A percentile compares a stretch with the other conserved stretches of the same genome.
phyloP scores from a whole-genome alignment of 2,888 invertebrate species.

The Rotaria macrura region DNA sequence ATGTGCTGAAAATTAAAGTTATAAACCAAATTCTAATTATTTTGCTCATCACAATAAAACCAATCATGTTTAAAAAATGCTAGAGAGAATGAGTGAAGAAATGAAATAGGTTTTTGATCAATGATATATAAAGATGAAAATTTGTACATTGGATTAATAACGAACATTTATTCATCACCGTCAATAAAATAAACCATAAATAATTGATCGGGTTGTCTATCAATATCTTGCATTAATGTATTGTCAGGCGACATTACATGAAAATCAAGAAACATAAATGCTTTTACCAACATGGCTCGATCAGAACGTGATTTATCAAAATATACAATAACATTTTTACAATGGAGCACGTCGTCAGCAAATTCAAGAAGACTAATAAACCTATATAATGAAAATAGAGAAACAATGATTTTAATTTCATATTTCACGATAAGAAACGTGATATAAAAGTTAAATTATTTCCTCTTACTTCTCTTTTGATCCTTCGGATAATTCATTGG shows the following conservation, averaged over 20 bases:
- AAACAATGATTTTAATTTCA: background rate
- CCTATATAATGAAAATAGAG: background rate
- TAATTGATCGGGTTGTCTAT: background rate
- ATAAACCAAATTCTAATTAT: too few species aligned
- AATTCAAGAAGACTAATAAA: background rate
- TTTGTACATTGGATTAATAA: too few species aligned
- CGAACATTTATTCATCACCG: background rate
- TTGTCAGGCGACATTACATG: background rate
- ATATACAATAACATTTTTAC: slow-evolving; percentile 4
- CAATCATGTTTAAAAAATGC: too few species aligned
- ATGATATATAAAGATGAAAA: too few species aligned
- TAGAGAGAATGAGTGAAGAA: too few species aligned
- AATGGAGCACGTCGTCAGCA: background rate
- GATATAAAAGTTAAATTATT: background rate
- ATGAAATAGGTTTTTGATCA: too few species aligned
- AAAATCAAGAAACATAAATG: slow-evolving; percentile 15
- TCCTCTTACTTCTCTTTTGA: slow-evolving; percentile 4
- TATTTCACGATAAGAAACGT: too few species aligned
- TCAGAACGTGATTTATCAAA: background rate
- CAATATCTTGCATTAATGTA: background rate
- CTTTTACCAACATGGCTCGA: background rate
- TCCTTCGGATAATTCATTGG: background rate
- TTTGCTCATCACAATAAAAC: too few species aligned
- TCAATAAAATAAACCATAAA: background rate
- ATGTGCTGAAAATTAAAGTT: too few species aligned